Evolutionary conservation across 2,113 vertebrate species (phyloP).

Genomic region (Piprites chloris): DNA sequence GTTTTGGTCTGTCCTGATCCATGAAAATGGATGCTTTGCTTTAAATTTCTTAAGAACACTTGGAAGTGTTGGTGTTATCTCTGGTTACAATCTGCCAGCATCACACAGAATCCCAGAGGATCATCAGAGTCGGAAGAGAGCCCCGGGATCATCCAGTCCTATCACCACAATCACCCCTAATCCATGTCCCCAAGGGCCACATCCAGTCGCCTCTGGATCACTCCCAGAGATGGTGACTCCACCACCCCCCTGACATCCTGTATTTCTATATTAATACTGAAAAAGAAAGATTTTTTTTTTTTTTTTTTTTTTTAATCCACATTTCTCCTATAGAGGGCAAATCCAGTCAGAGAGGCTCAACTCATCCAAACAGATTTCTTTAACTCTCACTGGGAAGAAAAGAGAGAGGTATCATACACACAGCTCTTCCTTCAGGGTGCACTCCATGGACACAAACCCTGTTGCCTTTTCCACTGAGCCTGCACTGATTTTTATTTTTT

Average conservation of each 20-base stretch:
- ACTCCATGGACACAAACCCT: background rate
- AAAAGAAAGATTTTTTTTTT: background rate
- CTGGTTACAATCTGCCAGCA: background rate
- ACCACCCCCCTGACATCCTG: background rate
- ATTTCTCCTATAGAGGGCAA: background rate
- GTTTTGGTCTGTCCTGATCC: background rate
- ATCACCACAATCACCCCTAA: background rate
- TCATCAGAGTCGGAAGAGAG: accelerated
- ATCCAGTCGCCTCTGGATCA: background rate
- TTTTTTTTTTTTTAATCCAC: background rate
- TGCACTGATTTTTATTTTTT: background rate
- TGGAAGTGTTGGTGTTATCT: background rate
- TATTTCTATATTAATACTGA: background rate
- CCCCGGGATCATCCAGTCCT: accelerated
- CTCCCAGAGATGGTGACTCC: background rate
- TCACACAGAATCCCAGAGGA: background rate
- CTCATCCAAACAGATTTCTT: background rate
- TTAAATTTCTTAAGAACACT: background rate
- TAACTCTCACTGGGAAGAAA: background rate
- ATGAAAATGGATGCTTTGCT: background rate
- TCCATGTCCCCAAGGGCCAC: background rate
- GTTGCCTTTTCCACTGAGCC: background rate
- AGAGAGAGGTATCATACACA: background rate
- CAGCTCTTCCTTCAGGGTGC: background rate
- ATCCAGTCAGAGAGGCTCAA: background rate